phyloP scores from a whole-genome alignment of 2,888 invertebrate genomes.

The Macaria notata region DNA sequence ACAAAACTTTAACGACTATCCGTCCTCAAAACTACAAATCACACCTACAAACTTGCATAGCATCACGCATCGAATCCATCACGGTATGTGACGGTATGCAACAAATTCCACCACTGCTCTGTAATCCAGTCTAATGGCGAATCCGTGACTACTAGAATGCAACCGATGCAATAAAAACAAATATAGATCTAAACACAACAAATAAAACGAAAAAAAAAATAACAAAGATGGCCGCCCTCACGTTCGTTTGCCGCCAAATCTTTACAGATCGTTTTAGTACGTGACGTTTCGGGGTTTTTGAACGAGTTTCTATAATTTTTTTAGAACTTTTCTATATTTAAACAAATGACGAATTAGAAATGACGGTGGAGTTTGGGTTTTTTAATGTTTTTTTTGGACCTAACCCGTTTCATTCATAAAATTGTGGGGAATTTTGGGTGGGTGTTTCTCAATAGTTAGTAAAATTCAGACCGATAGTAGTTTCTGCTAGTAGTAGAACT shows the following conservation, averaged over 20 bases:
- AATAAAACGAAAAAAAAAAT: constrained; percentile 63
- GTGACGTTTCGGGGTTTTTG: constrained; percentile 58
- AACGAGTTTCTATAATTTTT: constrained; percentile 31
- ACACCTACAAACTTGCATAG: constrained; percentile 19
- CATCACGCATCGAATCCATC: constrained; percentile 25
- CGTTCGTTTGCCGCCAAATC: constrained; percentile 62
- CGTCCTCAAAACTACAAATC: not conserved
- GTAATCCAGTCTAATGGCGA: constrained; percentile 64
- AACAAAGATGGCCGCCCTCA: constrained; percentile 49
- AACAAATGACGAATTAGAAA: constrained; percentile 40
- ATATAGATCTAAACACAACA: constrained; percentile 69
- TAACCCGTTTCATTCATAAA: not conserved
- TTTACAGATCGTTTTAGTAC: constrained; percentile 78
- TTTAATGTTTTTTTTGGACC: constrained; percentile 42
- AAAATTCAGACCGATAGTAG: too few relatives aligned
- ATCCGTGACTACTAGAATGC: constrained; percentile 72
- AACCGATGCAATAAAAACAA: constrained; percentile 76
- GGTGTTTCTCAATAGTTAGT: too few relatives aligned
- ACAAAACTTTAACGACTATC: not conserved
- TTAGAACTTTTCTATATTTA: constrained; percentile 37
- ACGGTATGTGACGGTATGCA: constrained; percentile 37
- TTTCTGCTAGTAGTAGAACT: too few relatives aligned
- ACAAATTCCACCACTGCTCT: constrained; percentile 38
- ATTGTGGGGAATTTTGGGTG: not conserved
- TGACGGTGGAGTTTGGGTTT: constrained; percentile 38